phyloP scores from a whole-genome alignment of 2,797 vertebrate species.

The Oreortyx pictus region DNA sequence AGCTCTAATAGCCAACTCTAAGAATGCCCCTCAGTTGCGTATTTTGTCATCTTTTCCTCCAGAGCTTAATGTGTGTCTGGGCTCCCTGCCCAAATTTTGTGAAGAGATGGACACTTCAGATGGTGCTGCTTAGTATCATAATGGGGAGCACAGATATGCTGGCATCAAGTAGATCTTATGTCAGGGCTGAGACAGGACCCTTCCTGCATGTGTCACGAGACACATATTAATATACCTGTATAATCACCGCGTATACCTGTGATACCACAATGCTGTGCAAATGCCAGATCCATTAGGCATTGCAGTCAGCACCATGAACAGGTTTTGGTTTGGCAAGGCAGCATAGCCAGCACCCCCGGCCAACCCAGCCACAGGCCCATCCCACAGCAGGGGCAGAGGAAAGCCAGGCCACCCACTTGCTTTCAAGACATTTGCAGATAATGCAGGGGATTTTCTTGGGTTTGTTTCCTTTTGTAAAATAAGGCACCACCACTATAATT shows the following conservation, averaged over 20 bases:
- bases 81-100: background rate
- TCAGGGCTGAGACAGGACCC: background rate
- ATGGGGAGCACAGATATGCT: rapidly evolving
- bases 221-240: background rate
- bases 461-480: background rate
- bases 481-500: background rate
- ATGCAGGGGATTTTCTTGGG: background rate
- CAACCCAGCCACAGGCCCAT: background rate
- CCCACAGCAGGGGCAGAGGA: background rate
- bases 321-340: background rate
- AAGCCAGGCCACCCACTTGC: background rate
- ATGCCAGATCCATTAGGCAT: background rate
- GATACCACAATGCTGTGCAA: rapidly evolving
- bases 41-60: background rate
- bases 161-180: background rate
- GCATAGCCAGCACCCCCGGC: rapidly evolving
- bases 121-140: background rate
- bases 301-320: background rate
- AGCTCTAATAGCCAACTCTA: background rate
- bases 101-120: background rate
- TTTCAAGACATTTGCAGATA: background rate
- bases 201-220: background rate
- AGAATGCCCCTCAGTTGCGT: background rate
- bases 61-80: conserved; percentile 1
- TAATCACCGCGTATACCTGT: rapidly evolving